These are phyloP conservation scores for Acrocyrtus sp. DNA, from an alignment of 2,888 invertebrate species.

Conservation along the genomic window DNA sequence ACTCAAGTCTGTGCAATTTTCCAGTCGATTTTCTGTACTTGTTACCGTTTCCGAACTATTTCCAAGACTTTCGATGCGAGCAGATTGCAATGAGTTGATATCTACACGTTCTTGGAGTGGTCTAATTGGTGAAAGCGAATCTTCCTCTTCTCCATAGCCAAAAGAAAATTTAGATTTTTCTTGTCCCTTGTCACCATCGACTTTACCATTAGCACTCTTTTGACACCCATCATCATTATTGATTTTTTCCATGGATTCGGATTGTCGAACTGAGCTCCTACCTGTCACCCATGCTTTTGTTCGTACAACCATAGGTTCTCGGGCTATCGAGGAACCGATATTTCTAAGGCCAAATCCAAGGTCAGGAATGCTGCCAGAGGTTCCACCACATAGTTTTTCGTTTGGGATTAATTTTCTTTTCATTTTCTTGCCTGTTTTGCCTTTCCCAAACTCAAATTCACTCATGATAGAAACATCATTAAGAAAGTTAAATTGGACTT, in stretches of 20 bases:
- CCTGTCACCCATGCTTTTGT: slow-evolving; percentile 29
- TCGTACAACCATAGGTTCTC: slow-evolving; percentile 43
- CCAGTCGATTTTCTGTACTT: no score
- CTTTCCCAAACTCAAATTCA: slow-evolving; percentile 46
- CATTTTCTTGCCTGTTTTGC: slow-evolving; percentile 28
- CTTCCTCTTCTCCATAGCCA: slow-evolving; percentile 47
- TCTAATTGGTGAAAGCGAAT: slow-evolving; percentile 47
- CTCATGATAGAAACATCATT: slow-evolving; percentile 28
- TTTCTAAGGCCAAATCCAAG: slow-evolving; percentile 65
- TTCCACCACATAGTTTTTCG: slow-evolving; percentile 64
- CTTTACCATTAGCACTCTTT: no score
- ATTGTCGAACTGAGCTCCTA: no score
- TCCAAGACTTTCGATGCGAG: no score
- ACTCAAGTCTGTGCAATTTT: no score
- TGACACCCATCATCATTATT: no score
- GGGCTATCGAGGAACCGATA: slow-evolving; percentile 49
- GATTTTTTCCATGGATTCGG: no score
- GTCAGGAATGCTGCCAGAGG: slow-evolving; percentile 66
- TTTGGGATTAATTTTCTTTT: slow-evolving; percentile 44
- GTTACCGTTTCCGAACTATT: no score
- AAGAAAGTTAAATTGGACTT: slow-evolving; percentile 42
- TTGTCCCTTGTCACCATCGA: no score
- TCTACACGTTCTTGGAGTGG: not conserved
- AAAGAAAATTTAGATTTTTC: slow-evolving; percentile 28
- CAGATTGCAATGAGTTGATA: no score